Percentiles rank a stretch among this genome's conserved stretches.
Conservation (phyloP, 2,797 vertebrate species). For the Gymnodraco acuticeps region DNA sequence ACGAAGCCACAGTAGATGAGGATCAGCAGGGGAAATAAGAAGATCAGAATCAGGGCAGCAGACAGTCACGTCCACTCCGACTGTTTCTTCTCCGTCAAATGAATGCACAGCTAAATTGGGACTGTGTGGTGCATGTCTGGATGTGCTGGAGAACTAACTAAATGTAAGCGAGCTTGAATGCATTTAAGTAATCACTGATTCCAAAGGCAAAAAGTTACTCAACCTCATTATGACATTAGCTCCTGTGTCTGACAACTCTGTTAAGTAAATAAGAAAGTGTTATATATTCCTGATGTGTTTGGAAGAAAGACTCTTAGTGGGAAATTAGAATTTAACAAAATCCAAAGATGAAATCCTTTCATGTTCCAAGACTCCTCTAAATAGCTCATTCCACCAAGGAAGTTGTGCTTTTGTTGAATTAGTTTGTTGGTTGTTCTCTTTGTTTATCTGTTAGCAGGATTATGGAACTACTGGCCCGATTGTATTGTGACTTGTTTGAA, state of each 20-base stretch:
- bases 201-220: not conserved
- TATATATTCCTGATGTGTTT: not conserved
- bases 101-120: conserved; percentile 42
- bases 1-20: conserved; percentile 68
- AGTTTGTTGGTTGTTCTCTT: too few species aligned
- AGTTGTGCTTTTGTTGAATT: too few species aligned
- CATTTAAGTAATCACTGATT: conserved; percentile 26
- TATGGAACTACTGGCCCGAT: too few species aligned
- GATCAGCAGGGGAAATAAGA: conserved; percentile 78
- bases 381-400: not conserved
- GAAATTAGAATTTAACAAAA: not conserved
- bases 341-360: not conserved
- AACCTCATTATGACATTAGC: not conserved
- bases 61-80: conserved; percentile 49
- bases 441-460: too few species aligned
- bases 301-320: not conserved
- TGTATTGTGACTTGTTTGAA: too few species aligned
- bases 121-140: conserved; percentile 26
- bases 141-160: conserved; percentile 14
- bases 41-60: conserved; percentile 59
- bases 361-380: not conserved
- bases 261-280: not conserved
- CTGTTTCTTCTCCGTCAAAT: conserved; percentile 47
- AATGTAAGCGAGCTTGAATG: conserved; percentile 20
- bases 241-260: not conserved